Evolutionary conservation across 2,888 invertebrate genomes (phyloP), one percentile per base, ranked within the genome.

Genomic region (Lumbricus terrestris): DNA sequence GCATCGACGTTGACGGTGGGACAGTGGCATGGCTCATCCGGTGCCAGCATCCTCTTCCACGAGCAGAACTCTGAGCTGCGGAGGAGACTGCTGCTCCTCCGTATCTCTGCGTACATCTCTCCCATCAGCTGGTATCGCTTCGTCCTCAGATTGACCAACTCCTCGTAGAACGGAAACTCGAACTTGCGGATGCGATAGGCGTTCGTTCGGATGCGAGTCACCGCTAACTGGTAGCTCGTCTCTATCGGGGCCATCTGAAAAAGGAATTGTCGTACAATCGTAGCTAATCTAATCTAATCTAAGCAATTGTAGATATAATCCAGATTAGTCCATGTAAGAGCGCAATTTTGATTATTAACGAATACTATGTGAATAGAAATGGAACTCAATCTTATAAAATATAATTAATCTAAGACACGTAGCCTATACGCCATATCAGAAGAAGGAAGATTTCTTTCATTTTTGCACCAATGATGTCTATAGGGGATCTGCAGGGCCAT

Each of bases 161-260:
- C 93, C 90, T 94, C 94, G 91, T 94, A 94, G 90, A 94, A 93
- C 5, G 94, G 94, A 90, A 93, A 94, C 90, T 94, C 94, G 88
- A 94, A 93, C 16, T 92, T 92, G 92, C 94, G 94, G 91, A 94
- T 94, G 40, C 94, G 92, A 40, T 93, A 93, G 8, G 94, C 93
- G 88, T 94, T 94, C n/a, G 93, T 92, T 38, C 93, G 92, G 18
- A 94, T 92, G 18, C 94, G 92, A n/a, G 93, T 93, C 90, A 94
- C 93, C 82, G 94, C 93, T 88, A 94, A 93, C 34, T 92, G 91
- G 90, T 93, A 92, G 89, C 94, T 94, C 29, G 94, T 92, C 90
- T 93, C 93, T 90, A 94, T 92, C 13, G 94, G 92, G 38, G 93
- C 93, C 90, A 94, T 93, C 94, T 94, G 91, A 16, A 38, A 16